phyloP scores from a whole-genome alignment of 2,113 vertebrate genomes.

The Grantiella picta region DNA sequence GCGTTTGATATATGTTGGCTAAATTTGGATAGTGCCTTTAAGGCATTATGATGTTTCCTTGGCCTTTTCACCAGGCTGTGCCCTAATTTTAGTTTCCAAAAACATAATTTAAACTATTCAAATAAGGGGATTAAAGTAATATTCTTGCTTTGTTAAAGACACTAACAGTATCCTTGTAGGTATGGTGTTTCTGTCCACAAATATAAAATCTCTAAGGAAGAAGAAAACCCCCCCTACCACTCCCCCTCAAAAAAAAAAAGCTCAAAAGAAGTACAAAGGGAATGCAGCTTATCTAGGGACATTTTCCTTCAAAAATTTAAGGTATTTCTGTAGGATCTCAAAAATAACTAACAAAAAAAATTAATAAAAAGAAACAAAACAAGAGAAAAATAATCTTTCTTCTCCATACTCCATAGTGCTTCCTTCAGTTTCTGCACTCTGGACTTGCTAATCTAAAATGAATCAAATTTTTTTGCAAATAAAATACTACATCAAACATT shows the following conservation, averaged over 20 bases:
- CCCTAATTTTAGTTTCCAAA: background rate
- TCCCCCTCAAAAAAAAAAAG: background rate
- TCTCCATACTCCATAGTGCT: background rate
- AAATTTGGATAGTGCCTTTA: background rate
- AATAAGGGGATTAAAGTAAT: background rate
- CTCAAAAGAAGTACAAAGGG: background rate
- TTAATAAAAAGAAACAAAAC: fast-evolving
- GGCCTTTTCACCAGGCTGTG: background rate
- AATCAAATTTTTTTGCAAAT: background rate
- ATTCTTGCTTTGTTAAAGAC: background rate
- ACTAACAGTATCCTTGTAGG: conserved; percentile 40
- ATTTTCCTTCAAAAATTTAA: background rate
- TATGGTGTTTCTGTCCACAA: conserved; percentile 57
- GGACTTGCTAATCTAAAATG: background rate
- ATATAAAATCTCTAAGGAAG: background rate
- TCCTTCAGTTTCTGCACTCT: background rate
- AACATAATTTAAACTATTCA: background rate
- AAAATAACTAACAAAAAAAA: background rate
- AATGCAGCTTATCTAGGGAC: conserved; percentile 64
- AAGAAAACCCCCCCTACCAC: background rate
- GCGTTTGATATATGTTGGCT: background rate
- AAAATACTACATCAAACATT: background rate
- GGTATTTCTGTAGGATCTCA: background rate
- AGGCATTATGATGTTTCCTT: background rate
- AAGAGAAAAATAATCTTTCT: background rate